A percentile compares a stretch with the other conserved stretches of the same genome.
Conservation (phyloP, 2,888 invertebrate species). For the Oxyteleia sp. region DNA sequence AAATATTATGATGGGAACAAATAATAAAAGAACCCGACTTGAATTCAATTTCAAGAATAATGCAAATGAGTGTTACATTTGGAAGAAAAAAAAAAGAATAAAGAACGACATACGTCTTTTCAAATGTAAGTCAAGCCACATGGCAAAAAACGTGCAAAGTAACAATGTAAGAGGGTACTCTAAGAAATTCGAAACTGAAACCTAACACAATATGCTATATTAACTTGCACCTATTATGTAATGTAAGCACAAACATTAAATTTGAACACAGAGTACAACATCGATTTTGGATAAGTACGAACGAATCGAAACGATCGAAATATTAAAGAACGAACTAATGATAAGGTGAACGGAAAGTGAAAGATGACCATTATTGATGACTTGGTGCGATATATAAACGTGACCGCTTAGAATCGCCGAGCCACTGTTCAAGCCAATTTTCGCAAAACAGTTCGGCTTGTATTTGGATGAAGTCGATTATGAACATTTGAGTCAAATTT, state of each 20-base stretch:
- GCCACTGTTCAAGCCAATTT: slow-evolving; percentile 11
- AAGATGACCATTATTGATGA: slow-evolving; percentile 19
- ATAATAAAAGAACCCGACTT: too few relatives aligned
- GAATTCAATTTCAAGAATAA: too few relatives aligned
- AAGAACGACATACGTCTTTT: slow-evolving; percentile 26
- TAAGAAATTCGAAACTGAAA: slow-evolving; percentile 68
- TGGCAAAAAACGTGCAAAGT: slow-evolving; percentile 65
- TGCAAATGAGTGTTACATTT: too few relatives aligned
- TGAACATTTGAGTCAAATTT: too few relatives aligned
- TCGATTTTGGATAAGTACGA: slow-evolving; percentile 65
- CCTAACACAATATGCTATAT: slow-evolving; percentile 67
- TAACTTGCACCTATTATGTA: slow-evolving; percentile 69
- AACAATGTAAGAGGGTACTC: slow-evolving; percentile 59
- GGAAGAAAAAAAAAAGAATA: slow-evolving; percentile 8
- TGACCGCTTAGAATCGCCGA: slow-evolving; percentile 48
- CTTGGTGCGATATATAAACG: slow-evolving; percentile 42
- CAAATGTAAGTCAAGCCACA: slow-evolving; percentile 59
- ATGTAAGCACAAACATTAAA: slow-evolving; percentile 68
- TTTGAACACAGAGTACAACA: slow-evolving; percentile 72
- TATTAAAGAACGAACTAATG: too few relatives aligned
- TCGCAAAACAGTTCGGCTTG: slow-evolving; percentile 8
- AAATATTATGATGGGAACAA: too few relatives aligned
- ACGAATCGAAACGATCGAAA: too few relatives aligned
- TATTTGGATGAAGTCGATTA: too few relatives aligned
- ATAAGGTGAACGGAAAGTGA: slow-evolving; percentile 54